These are phyloP conservation scores for Cantharis lateralis DNA, from an alignment of 2,888 invertebrate species.

Conservation along the genomic window DNA sequence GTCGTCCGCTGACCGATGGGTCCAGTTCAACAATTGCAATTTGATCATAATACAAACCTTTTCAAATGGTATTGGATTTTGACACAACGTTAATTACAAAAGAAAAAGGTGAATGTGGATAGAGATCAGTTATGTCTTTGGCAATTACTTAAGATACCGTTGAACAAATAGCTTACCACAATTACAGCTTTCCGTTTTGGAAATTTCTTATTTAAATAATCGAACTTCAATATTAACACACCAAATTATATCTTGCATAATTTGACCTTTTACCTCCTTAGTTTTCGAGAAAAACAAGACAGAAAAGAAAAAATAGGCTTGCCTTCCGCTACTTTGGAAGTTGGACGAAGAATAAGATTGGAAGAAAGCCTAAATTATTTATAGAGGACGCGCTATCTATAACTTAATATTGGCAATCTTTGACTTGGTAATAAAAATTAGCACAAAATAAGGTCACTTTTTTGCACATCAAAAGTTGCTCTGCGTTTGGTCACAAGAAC, in stretches of 20 bases:
- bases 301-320: no score
- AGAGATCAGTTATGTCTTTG: background rate
- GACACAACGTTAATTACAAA: background rate
- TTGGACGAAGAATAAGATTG: background rate
- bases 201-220: background rate
- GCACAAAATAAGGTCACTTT: slow-evolving; percentile 21
- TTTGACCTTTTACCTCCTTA: background rate
- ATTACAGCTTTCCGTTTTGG: background rate
- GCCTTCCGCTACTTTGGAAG: no score
- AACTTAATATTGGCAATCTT: background rate
- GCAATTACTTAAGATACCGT: slow-evolving; percentile 7
- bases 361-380: background rate
- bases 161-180: background rate
- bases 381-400: background rate
- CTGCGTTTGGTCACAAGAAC: slow-evolving; percentile 10
- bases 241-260: background rate
- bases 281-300: no score
- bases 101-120: slow-evolving; percentile 1
- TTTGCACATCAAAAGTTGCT: slow-evolving; percentile 16
- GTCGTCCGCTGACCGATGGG: slow-evolving; percentile 36
- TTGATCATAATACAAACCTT: background rate
- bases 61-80: background rate
- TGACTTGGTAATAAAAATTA: background rate
- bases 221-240: background rate
- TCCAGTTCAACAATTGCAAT: slow-evolving; percentile 19